Percentiles rank a stretch among this genome's conserved stretches.
phyloP scores from a whole-genome alignment of 2,797 vertebrate genomes.

The Antennarius maculatus region DNA sequence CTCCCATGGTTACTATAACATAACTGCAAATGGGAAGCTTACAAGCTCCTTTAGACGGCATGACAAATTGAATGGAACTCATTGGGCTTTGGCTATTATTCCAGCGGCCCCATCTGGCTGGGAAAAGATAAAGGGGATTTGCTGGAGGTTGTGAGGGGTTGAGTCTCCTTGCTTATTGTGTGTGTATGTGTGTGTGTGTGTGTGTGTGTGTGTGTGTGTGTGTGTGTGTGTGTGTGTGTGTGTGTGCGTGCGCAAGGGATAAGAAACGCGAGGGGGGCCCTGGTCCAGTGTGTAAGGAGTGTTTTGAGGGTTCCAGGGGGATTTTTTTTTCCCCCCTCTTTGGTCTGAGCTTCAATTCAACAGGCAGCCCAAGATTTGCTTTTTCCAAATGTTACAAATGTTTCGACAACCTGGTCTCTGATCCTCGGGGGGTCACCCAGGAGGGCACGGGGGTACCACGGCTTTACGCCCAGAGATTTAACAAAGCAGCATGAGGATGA shows the following conservation, averaged over 20 bases:
- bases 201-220: slow-evolving; percentile 54
- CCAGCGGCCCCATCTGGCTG: slow-evolving; percentile 86
- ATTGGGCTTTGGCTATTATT: slow-evolving; percentile 86
- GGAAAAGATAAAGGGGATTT: slow-evolving; percentile 87
- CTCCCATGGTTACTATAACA: slow-evolving; percentile 86
- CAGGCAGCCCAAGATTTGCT: slow-evolving; percentile 83
- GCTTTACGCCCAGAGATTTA: slow-evolving; percentile 73
- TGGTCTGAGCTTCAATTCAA: slow-evolving; percentile 80
- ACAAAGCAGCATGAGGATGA: slow-evolving; percentile 79
- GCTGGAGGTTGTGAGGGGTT: slow-evolving; percentile 83
- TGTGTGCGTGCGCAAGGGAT: slow-evolving; percentile 59
- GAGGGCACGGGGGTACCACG: slow-evolving; percentile 71
- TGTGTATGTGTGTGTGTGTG: slow-evolving; percentile 56
- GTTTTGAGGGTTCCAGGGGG: slow-evolving; percentile 72
- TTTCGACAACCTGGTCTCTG: slow-evolving; percentile 88
- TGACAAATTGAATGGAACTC: slow-evolving; percentile 91
- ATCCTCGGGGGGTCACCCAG: slow-evolving; percentile 78
- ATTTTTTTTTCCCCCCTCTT: slow-evolving; percentile 63
- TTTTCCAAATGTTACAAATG: slow-evolving; percentile 90
- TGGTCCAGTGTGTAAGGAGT: slow-evolving; percentile 56
- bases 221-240: slow-evolving; percentile 60
- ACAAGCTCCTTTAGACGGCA: slow-evolving; percentile 90
- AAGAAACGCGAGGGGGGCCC: slow-evolving; percentile 59
- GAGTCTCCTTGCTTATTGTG: slow-evolving; percentile 68
- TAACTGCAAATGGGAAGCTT: slow-evolving; percentile 86